These are phyloP conservation scores for Gallinago paraguaiae DNA, from an alignment of 2,113 vertebrate species.

Conservation along the genomic window DNA sequence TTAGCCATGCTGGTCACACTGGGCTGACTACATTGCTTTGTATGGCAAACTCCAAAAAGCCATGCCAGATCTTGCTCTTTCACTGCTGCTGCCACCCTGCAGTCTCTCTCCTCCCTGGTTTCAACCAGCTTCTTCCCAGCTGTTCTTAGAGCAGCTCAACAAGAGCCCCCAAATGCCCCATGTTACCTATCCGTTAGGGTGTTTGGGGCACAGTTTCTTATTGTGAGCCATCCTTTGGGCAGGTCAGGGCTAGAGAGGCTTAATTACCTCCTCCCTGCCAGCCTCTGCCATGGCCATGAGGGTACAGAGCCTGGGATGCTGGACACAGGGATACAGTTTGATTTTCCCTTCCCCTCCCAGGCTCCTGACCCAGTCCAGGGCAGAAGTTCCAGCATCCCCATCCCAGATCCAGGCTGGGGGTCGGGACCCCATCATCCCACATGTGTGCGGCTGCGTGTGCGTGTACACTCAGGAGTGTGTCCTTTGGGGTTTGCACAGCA, in stretches of 20 bases:
- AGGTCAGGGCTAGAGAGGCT: neutral
- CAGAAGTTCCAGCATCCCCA: neutral
- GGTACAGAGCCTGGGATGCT: neutral
- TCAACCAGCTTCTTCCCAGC: neutral
- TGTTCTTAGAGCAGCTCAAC: neutral
- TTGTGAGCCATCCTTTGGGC: neutral
- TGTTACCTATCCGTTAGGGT: neutral
- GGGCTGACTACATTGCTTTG: neutral
- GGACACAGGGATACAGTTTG: neutral
- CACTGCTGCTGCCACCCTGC: neutral
- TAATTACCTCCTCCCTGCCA: neutral
- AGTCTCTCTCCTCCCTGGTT: neutral
- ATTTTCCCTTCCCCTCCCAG: neutral
- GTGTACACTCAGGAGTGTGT: neutral
- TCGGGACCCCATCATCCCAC: neutral
- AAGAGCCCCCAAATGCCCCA: neutral
- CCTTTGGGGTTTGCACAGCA: slow-evolving; percentile 56
- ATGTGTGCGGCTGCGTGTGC: neutral
- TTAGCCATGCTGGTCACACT: accelerated
- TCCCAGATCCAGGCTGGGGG: neutral
- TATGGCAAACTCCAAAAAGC: neutral
- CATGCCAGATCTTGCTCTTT: neutral
- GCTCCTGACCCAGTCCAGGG: neutral
- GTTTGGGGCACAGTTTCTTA: neutral
- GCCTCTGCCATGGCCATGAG: accelerated